Percentiles rank a stretch among this genome's conserved stretches.
phyloP scores from a whole-genome alignment of 1,140 invertebrate species.

The Polyergus mexicanus region DNA sequence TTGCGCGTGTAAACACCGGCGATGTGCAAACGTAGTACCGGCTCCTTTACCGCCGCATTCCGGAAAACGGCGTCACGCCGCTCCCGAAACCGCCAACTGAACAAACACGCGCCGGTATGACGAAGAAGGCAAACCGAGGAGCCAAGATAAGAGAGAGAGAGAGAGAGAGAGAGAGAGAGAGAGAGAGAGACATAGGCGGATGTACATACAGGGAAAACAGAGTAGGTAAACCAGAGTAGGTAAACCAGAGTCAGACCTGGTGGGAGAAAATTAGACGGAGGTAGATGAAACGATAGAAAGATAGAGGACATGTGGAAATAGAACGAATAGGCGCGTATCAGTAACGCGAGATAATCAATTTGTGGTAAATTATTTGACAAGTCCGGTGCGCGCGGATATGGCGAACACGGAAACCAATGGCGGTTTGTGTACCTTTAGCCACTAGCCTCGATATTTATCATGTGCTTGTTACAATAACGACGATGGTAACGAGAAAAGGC shows the following conservation, averaged over 20 bases:
- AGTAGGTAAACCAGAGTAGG: neutral
- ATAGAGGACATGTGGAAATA: neutral
- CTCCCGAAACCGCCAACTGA: conserved; percentile 52
- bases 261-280: conserved; percentile 47
- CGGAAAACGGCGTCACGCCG: conserved; percentile 62
- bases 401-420: conserved; percentile 22
- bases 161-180: neutral
- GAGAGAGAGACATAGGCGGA: neutral
- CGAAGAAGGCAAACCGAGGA: conserved; percentile 34
- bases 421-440: conserved; percentile 6
- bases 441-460: conserved; percentile 34
- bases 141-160: neutral
- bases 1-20: conserved; percentile 57
- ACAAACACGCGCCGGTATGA: conserved; percentile 61
- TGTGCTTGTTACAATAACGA: conserved; percentile 26
- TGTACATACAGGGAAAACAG: conserved; percentile 12
- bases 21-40: conserved; percentile 59
- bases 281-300: conserved; percentile 51
- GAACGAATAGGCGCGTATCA: conserved; percentile 10
- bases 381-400: neutral
- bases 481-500: neutral
- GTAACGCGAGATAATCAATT: conserved; percentile 32
- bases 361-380: conserved; percentile 57
- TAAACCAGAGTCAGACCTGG: neutral
- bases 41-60: conserved; percentile 32